Conservation (phyloP, 1,140 invertebrate species). For the Agrilus planipennis region DNA sequence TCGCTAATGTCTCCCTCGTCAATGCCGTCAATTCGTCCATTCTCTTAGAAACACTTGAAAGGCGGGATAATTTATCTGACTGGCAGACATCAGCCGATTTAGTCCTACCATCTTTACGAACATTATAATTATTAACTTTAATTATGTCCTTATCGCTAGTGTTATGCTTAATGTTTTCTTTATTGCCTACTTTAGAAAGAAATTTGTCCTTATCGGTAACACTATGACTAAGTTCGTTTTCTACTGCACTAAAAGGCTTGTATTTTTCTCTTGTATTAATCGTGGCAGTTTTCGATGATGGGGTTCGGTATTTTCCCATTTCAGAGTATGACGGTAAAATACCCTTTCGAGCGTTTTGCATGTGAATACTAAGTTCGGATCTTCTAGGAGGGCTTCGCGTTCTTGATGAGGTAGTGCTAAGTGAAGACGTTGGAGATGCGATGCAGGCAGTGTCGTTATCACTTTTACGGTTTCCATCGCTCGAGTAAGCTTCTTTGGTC, state of each 20-base stretch:
- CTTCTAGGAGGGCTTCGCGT: conserved; percentile 14
- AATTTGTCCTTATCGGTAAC: neutral
- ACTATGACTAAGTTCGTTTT: neutral
- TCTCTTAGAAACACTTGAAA: conserved; percentile 41
- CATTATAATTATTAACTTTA: neutral
- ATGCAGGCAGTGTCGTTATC: conserved; percentile 19
- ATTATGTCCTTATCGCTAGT: neutral
- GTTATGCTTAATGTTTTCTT: conserved; percentile 13
- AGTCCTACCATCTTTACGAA: neutral
- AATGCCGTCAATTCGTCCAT: conserved; percentile 51
- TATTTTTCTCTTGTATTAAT: conserved; percentile 8
- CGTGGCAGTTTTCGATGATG: neutral
- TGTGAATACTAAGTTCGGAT: conserved; percentile 31
- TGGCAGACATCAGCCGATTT: no score
- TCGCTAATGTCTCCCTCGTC: conserved; percentile 54
- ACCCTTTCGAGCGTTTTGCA: conserved; percentile 33
- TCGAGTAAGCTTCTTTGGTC: conserved; percentile 7
- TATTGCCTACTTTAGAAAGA: conserved; percentile 7
- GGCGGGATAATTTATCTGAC: no score
- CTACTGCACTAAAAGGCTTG: neutral
- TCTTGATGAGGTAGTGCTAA: conserved; percentile 4
- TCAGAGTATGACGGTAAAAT: conserved; percentile 18
- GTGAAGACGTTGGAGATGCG: conserved; percentile 8
- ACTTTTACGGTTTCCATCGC: conserved; percentile 14
- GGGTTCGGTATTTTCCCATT: conserved; percentile 16